These are phyloP conservation scores for Parazoanthus darwini DNA, from an alignment of 92 coral and sea anemone genomes.

Conservation along the genomic window DNA sequence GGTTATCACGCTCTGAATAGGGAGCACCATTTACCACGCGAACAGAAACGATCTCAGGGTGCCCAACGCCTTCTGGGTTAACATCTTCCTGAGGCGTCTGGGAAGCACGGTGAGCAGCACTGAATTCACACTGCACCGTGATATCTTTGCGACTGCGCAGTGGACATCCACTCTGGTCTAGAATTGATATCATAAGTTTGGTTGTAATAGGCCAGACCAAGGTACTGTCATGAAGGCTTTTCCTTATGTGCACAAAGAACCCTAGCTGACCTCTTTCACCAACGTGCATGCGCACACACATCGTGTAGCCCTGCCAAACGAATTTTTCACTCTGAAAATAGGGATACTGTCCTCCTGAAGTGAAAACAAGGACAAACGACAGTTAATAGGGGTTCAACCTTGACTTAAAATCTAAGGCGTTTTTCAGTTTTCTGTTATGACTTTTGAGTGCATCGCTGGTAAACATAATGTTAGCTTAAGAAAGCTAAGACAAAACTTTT, in stretches of 20 bases:
- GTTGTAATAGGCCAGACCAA: not conserved
- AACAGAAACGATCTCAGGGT: not conserved
- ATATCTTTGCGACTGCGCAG: not conserved
- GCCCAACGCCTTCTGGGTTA: not conserved
- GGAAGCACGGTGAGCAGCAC: not conserved
- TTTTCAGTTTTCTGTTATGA: too few relatives aligned
- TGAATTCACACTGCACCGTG: not conserved
- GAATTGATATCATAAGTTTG: not conserved
- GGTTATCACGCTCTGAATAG: not conserved
- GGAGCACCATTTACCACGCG: not conserved
- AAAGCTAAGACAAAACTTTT: too few relatives aligned
- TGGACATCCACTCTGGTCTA: constrained; percentile 5
- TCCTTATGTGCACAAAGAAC: not conserved
- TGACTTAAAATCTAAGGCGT: too few relatives aligned
- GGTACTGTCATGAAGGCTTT: not conserved
- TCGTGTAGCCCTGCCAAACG: not conserved
- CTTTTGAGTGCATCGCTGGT: too few relatives aligned
- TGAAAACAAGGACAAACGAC: too few relatives aligned
- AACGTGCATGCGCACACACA: constrained; percentile 4
- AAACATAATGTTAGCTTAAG: too few relatives aligned
- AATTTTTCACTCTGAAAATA: not conserved
- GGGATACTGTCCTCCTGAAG: not conserved
- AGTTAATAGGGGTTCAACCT: too few relatives aligned
- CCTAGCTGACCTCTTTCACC: not conserved
- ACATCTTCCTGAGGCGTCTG: not conserved